These are phyloP conservation scores for Ia io DNA, from an alignment of 2,113 vertebrate genomes.

Conservation along the genomic window DNA sequence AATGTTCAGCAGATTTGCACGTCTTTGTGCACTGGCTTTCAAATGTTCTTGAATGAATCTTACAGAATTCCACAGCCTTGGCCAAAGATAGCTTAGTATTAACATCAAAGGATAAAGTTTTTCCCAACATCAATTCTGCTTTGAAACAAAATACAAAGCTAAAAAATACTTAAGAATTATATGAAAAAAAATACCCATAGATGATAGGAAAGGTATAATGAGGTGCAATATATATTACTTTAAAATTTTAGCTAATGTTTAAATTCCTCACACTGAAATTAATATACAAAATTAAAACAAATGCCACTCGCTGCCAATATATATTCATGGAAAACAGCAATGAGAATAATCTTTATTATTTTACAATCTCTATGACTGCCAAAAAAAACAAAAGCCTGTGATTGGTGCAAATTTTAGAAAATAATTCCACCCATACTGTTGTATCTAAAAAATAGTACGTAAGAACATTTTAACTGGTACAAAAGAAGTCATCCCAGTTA, in stretches of 20 bases:
- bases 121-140: slow-evolving; percentile 35
- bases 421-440: background rate
- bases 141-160: slow-evolving; percentile 38
- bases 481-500: slow-evolving; percentile 29
- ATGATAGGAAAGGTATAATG: background rate
- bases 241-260: slow-evolving; percentile 14
- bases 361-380: slow-evolving; percentile 22
- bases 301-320: background rate
- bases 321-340: background rate
- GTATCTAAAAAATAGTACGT: background rate
- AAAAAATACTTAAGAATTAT: slow-evolving; percentile 8
- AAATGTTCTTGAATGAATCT: slow-evolving; percentile 58
- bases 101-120: slow-evolving; percentile 47
- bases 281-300: slow-evolving; percentile 41
- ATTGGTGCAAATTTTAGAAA: background rate
- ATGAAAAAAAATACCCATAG: background rate
- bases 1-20: slow-evolving; percentile 56
- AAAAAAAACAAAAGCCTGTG: background rate
- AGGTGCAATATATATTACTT: background rate
- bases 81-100: slow-evolving; percentile 42
- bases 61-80: slow-evolving; percentile 46
- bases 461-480: background rate
- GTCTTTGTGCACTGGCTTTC: slow-evolving; percentile 61
- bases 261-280: background rate
- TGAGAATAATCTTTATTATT: background rate